Percentiles rank a stretch among this genome's conserved stretches.
Evolutionary conservation across 2,797 vertebrate genomes (phyloP).

Genomic region (Chromis chromis): DNA sequence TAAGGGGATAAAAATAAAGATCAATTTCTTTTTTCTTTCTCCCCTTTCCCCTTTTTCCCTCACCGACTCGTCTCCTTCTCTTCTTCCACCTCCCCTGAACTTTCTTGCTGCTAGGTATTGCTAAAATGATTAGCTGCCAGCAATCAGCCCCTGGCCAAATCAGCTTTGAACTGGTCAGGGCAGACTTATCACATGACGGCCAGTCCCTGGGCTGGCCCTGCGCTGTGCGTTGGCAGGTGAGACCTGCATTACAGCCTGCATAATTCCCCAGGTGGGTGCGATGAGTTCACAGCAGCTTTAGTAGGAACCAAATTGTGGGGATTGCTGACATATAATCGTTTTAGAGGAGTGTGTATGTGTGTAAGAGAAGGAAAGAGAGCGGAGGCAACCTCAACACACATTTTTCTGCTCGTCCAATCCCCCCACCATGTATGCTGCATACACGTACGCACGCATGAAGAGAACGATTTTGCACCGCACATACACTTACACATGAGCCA

Average conservation of each 20-base stretch:
- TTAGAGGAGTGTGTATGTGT: slow-evolving; percentile 66
- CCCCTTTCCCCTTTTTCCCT: neutral
- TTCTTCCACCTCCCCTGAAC: slow-evolving; percentile 52
- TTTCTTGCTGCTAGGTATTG: slow-evolving; percentile 76
- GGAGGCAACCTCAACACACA: slow-evolving; percentile 66
- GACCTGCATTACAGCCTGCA: slow-evolving; percentile 81
- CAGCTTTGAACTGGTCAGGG: slow-evolving; percentile 85
- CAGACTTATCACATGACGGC: slow-evolving; percentile 85
- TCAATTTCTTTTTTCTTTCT: slow-evolving; percentile 12
- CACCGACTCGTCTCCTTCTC: slow-evolving; percentile 36
- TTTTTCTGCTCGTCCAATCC: slow-evolving; percentile 57
- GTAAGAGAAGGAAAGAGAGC: slow-evolving; percentile 32
- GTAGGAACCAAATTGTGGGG: slow-evolving; percentile 81
- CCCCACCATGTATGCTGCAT: slow-evolving; percentile 17
- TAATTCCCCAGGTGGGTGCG: slow-evolving; percentile 86
- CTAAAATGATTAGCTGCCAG: slow-evolving; percentile 87
- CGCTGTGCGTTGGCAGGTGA: slow-evolving; percentile 80
- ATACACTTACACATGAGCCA: slow-evolving; percentile 7
- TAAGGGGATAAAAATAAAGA: slow-evolving; percentile 45
- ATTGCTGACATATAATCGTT: slow-evolving; percentile 87
- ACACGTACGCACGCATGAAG: slow-evolving; percentile 36
- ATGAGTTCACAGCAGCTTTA: slow-evolving; percentile 85
- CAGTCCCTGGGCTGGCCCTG: slow-evolving; percentile 72
- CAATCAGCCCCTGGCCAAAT: slow-evolving; percentile 80
- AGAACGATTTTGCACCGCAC: slow-evolving; percentile 42